These are phyloP conservation scores for Harpalus rufipes DNA, from an alignment of 2,888 invertebrate species.

Conservation along the genomic window DNA sequence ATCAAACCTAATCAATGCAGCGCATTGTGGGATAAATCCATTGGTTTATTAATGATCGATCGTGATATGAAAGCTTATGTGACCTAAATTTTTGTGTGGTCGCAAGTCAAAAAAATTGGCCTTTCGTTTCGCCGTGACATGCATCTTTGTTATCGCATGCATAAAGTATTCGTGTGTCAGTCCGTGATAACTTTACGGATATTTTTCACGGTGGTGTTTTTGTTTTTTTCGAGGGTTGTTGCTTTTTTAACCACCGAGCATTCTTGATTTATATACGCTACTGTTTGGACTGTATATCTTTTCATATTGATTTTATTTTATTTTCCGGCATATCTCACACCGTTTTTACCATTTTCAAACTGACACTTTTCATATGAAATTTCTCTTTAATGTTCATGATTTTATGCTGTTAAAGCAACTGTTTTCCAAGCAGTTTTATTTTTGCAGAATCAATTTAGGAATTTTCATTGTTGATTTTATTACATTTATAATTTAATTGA, in stretches of 20 bases:
- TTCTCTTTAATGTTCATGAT: neutral
- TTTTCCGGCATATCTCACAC: neutral
- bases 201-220: slow-evolving; percentile 25
- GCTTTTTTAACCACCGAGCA: slow-evolving; percentile 25
- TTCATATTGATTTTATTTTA: slow-evolving; percentile 14
- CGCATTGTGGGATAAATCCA: slow-evolving; percentile 34
- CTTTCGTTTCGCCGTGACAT: slow-evolving; percentile 57
- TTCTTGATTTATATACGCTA: slow-evolving; percentile 33
- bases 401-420: neutral
- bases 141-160: slow-evolving; percentile 59
- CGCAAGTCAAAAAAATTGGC: slow-evolving; percentile 55
- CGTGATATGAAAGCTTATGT: slow-evolving; percentile 54
- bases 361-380: neutral
- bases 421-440: neutral
- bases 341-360: neutral
- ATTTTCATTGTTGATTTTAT: too few species aligned
- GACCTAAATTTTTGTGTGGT: slow-evolving; percentile 52
- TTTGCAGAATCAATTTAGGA: too few species aligned
- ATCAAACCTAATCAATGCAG: slow-evolving; percentile 38
- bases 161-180: slow-evolving; percentile 30
- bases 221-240: slow-evolving; percentile 26
- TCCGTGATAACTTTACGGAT: slow-evolving; percentile 16
- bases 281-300: slow-evolving; percentile 8
- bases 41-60: slow-evolving; percentile 44
- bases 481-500: too few species aligned